Evolutionary conservation across 2,888 invertebrate species (phyloP).

Genomic region (Chalcosyrphus nemorum): DNA sequence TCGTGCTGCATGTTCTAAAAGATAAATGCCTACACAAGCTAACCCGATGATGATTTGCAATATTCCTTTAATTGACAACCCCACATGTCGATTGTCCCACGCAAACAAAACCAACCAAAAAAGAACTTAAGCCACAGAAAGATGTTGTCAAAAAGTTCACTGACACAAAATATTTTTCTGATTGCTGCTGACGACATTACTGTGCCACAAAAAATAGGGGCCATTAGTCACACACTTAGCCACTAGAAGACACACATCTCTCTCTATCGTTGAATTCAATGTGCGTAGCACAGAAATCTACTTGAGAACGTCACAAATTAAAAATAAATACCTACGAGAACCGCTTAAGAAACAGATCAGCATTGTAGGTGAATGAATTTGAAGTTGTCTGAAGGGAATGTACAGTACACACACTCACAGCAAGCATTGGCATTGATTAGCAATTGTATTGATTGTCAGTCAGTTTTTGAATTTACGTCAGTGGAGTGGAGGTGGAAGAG

Average conservation of each 20-base stretch:
- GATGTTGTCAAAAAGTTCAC: conserved; percentile 14
- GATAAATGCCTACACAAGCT: neutral
- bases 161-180: conserved; percentile 8
- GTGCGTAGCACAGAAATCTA: conserved; percentile 1
- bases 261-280: neutral
- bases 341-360: neutral
- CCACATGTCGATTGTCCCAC: conserved; percentile 2
- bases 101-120: neutral
- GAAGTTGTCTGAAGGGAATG: neutral
- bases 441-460: conserved; percentile 45
- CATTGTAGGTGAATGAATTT: conserved; percentile 14
- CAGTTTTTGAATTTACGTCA: conserved; percentile 35
- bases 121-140: neutral
- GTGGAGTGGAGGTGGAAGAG: neutral
- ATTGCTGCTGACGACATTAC: neutral
- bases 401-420: neutral
- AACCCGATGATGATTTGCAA: conserved; percentile 3
- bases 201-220: neutral
- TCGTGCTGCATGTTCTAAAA: neutral
- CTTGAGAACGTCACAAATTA: conserved; percentile 30
- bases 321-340: conserved; percentile 25
- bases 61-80: conserved; percentile 25
- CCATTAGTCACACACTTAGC: conserved; percentile 24
- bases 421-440: conserved; percentile 48
- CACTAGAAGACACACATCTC: neutral